Evolutionary conservation across 2,797 vertebrate species (phyloP).

Genomic region (Sebastes miniatus): DNA sequence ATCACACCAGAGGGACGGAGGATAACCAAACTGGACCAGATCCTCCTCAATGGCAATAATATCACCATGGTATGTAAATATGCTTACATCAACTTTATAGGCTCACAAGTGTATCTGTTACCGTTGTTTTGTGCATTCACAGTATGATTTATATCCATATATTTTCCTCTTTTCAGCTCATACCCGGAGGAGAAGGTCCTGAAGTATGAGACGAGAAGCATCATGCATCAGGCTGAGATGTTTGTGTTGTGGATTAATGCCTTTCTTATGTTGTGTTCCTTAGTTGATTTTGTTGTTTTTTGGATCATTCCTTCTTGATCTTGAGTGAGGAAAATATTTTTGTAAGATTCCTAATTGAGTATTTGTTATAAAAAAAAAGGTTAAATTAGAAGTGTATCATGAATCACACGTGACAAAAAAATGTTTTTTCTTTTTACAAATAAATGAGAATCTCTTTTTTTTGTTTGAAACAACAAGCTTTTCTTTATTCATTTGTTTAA

Average conservation of each 20-base stretch:
- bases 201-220: slow-evolving; percentile 87
- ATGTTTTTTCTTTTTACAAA: slow-evolving; percentile 63
- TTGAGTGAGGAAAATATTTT: slow-evolving; percentile 44
- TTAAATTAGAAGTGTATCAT: neutral
- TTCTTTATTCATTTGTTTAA: neutral
- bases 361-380: slow-evolving; percentile 20
- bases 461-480: neutral
- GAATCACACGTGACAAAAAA: neutral
- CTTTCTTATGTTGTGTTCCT: slow-evolving; percentile 8
- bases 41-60: slow-evolving; percentile 95
- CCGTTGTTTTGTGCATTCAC: neutral
- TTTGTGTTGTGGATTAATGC: slow-evolving; percentile 19
- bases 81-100: neutral
- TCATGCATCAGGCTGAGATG: neutral
- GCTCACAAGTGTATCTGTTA: neutral
- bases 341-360: slow-evolving; percentile 26
- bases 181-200: slow-evolving; percentile 97
- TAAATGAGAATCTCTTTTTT: slow-evolving; percentile 37
- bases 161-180: slow-evolving; percentile 82
- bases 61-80: slow-evolving; percentile 90
- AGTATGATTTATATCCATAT: fast-evolving
- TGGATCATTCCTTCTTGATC: neutral
- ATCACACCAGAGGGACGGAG: slow-evolving; percentile 94
- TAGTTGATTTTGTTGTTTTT: slow-evolving; percentile 20
- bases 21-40: slow-evolving; percentile 96